Percentiles rank a stretch among this genome's conserved stretches.
phyloP scores from a whole-genome alignment of 2,113 vertebrate species.

The Podarcis cretensis region DNA sequence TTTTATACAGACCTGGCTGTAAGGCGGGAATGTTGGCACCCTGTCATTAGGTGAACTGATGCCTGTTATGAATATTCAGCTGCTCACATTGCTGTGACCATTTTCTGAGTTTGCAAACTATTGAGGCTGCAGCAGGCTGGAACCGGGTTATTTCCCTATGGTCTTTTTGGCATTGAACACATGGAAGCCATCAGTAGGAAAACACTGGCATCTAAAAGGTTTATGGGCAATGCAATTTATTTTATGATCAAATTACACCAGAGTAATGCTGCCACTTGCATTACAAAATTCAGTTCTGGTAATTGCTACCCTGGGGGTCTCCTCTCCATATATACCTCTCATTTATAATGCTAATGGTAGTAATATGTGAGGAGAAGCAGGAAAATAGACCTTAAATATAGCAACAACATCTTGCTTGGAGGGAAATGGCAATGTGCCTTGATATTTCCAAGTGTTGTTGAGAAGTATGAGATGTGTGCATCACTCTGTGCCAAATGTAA shows the following conservation, averaged over 20 bases:
- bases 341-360: conserved; percentile 52
- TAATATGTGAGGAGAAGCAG: conserved; percentile 46
- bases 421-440: conserved; percentile 38
- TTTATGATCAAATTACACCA: conserved; percentile 72
- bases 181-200: conserved; percentile 19
- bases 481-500: neutral
- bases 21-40: neutral
- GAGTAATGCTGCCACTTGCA: conserved; percentile 63
- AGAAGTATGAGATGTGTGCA: neutral
- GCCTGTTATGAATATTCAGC: conserved; percentile 26
- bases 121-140: conserved; percentile 10
- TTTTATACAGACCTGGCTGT: neutral
- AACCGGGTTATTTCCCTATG: neutral
- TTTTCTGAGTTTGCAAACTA: neutral
- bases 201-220: conserved; percentile 54
- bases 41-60: neutral
- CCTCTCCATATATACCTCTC: conserved; percentile 39
- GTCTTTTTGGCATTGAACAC: conserved; percentile 23
- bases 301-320: conserved; percentile 71
- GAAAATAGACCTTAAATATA: conserved; percentile 52
- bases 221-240: conserved; percentile 75
- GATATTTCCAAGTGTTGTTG: neutral
- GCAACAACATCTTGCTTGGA: conserved; percentile 56
- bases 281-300: conserved; percentile 67
- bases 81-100: neutral